Evolutionary conservation across 2,113 vertebrate species (phyloP).

Genomic region (Acrocephalus kingi): DNA sequence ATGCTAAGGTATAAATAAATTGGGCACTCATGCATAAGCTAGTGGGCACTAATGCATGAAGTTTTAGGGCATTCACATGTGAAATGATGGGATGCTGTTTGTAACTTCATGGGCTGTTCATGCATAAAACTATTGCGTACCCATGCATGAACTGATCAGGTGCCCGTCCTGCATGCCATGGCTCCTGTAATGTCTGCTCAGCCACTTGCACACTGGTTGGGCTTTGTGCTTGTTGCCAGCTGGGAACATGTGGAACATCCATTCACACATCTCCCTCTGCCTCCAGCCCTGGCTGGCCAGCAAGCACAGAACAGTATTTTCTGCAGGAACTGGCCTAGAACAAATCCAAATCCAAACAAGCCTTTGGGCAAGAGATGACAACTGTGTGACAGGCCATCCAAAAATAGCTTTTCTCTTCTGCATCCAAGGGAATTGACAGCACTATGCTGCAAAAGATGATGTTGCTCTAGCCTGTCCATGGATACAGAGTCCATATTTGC

Average conservation of each 20-base stretch:
- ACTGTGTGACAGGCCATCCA: neutral
- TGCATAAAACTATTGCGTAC: accelerated
- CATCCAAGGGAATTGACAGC: neutral
- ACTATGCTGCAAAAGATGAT: neutral
- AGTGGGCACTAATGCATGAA: neutral
- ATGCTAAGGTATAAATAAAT: neutral
- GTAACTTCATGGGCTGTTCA: neutral
- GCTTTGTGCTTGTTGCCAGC: neutral
- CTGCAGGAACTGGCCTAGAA: neutral
- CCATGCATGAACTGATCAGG: neutral
- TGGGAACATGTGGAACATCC: accelerated
- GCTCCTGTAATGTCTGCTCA: neutral
- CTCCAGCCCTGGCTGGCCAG: neutral
- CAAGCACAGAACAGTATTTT: neutral
- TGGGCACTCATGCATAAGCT: neutral
- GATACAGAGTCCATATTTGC: neutral
- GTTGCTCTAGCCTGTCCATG: neutral
- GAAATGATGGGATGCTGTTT: neutral
- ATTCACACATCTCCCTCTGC: neutral
- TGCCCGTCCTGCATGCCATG: accelerated
- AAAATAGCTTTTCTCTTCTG: neutral
- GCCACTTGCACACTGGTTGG: neutral
- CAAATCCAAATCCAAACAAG: neutral
- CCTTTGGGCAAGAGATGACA: neutral
- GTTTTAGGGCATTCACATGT: neutral